Evolutionary conservation across 2,888 invertebrate species (phyloP).

Genomic region (Arge pagana): DNA sequence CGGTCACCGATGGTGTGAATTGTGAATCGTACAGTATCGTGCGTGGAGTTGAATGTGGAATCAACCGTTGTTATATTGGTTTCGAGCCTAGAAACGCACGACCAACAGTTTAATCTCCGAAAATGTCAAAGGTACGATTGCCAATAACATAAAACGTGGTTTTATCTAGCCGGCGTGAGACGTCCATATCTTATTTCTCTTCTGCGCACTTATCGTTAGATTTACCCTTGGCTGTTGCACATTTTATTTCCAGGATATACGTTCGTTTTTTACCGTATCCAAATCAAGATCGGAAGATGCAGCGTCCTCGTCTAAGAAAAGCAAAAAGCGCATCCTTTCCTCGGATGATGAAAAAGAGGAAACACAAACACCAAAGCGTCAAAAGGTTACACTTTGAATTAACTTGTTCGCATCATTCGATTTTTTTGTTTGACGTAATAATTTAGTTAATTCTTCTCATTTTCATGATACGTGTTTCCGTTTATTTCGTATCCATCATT

Average conservation of each 20-base stretch:
- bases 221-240: too few relatives aligned
- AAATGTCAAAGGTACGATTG: too few relatives aligned
- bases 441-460: background rate
- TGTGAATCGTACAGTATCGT: too few relatives aligned
- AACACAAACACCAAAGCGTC: constrained; percentile 31
- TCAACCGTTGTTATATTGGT: too few relatives aligned
- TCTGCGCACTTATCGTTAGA: constrained; percentile 5
- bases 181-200: background rate
- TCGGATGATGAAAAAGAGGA: constrained; percentile 61
- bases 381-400: constrained; percentile 48
- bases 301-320: constrained; percentile 36
- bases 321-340: constrained; percentile 50
- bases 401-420: constrained; percentile 28
- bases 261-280: constrained; percentile 64
- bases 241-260: constrained; percentile 69
- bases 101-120: too few relatives aligned
- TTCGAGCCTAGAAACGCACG: too few relatives aligned
- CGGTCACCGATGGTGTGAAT: too few relatives aligned
- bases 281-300: constrained; percentile 36
- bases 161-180: too few relatives aligned
- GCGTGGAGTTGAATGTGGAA: too few relatives aligned
- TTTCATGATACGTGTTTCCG: background rate
- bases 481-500: background rate
- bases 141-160: too few relatives aligned
- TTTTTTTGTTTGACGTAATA: constrained; percentile 24